phyloP scores from a whole-genome alignment of 2,797 vertebrate genomes.

The Podargus strigoides region DNA sequence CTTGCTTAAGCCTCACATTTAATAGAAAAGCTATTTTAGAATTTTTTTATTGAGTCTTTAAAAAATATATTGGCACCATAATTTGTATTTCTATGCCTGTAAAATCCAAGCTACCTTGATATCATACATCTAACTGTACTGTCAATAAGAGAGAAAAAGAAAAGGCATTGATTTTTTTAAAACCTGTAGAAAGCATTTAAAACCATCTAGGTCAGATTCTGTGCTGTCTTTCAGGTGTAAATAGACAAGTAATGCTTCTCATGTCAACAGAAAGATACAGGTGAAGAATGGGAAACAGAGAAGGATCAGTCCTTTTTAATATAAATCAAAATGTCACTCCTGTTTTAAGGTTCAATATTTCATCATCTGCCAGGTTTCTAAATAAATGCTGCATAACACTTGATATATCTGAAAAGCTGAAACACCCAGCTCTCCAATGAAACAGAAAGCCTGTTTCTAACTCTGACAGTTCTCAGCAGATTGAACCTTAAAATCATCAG shows the following conservation, averaged over 20 bases:
- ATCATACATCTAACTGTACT: not conserved
- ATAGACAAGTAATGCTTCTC: not conserved
- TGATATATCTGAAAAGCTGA: not conserved
- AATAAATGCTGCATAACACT: slow-evolving; percentile 12
- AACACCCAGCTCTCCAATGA: not conserved
- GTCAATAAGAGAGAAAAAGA: not conserved
- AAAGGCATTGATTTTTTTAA: not conserved
- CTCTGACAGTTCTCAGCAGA: not conserved
- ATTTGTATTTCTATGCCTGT: not conserved
- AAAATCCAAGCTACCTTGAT: not conserved
- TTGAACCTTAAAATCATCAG: not conserved
- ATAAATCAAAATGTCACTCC: slow-evolving; percentile 38
- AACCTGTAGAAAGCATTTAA: not conserved
- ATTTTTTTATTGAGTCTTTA: not conserved
- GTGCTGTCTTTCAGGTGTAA: not conserved
- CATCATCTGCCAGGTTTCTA: slow-evolving; percentile 12
- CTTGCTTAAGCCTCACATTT: not conserved
- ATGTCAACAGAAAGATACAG: not conserved
- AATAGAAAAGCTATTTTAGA: not conserved
- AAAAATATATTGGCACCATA: not conserved
- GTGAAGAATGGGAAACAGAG: not conserved
- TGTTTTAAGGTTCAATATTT: slow-evolving; percentile 42
- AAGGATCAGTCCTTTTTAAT: not conserved
- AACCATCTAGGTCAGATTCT: not conserved
- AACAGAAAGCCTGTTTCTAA: not conserved